Evolutionary conservation across 2,113 vertebrate genomes (phyloP).

Genomic region (Hydrochoerus hydrochaeris): DNA sequence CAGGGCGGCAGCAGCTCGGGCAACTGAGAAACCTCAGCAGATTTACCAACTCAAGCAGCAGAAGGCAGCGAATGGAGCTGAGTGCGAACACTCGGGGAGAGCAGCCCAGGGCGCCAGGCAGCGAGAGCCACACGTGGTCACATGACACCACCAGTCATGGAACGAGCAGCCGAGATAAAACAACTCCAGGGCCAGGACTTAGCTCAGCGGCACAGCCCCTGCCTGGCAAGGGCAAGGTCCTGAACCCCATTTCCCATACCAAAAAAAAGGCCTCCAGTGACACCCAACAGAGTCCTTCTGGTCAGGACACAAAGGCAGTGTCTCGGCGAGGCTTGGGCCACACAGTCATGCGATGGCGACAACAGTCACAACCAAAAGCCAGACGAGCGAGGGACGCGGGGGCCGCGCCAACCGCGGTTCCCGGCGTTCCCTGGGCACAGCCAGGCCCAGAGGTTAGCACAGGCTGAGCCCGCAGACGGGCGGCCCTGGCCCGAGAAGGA

Average conservation of each 20-base stretch:
- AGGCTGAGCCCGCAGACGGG: neutral
- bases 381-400: neutral
- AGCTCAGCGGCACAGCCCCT: too few species aligned
- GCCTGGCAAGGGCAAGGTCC: too few species aligned
- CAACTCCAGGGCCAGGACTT: neutral
- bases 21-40: too few species aligned
- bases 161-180: accelerated
- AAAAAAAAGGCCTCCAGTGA: neutral
- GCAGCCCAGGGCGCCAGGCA: accelerated
- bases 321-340: accelerated
- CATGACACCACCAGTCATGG: neutral
- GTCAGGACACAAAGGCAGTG: neutral
- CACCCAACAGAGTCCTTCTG: neutral
- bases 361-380: neutral
- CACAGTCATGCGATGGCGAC: neutral
- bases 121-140: neutral
- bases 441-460: neutral
- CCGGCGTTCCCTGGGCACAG: neutral
- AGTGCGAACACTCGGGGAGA: accelerated
- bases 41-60: neutral
- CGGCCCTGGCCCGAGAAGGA: neutral
- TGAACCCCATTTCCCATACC: too few species aligned
- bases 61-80: too few species aligned
- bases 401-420: neutral
- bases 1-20: accelerated